phyloP scores from a whole-genome alignment of 2,113 vertebrate species.

The Zeus faber region DNA sequence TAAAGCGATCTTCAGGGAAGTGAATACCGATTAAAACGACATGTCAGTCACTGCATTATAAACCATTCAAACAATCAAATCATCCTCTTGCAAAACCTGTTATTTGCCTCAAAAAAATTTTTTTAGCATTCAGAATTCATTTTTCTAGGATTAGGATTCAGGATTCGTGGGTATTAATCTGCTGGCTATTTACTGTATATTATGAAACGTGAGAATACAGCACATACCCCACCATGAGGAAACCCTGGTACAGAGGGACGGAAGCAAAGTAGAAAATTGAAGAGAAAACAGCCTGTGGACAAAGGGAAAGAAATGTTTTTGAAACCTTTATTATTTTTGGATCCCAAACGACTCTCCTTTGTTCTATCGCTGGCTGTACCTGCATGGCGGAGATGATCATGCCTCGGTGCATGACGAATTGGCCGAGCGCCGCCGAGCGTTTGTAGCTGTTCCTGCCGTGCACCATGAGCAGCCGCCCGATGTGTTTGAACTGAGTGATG shows the following conservation, averaged over 20 bases:
- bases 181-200: too few species aligned
- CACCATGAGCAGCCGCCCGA: conserved; percentile 93
- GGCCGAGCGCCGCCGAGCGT: conserved; percentile 91
- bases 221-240: conserved; percentile 97
- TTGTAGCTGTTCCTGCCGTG: conserved; percentile 98
- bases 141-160: too few species aligned
- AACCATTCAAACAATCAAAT: too few species aligned
- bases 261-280: conserved; percentile 98
- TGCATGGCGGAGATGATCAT: conserved; percentile 99
- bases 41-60: too few species aligned
- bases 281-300: conserved; percentile 91
- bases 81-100: too few species aligned
- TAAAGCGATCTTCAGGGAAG: too few species aligned
- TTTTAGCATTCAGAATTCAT: too few species aligned
- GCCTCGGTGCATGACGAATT: conserved; percentile 97
- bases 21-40: too few species aligned
- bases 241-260: conserved; percentile 96
- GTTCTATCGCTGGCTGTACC: conserved; percentile 61
- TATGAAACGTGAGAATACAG: neutral
- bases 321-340: too few species aligned
- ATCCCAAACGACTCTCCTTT: neutral
- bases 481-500: conserved; percentile 92
- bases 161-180: too few species aligned
- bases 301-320: too few species aligned
- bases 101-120: too few species aligned